Base-by-base conservation (phyloP, 2,113 vertebrate species). In the Ornithorhynchus anatinus region DNA sequence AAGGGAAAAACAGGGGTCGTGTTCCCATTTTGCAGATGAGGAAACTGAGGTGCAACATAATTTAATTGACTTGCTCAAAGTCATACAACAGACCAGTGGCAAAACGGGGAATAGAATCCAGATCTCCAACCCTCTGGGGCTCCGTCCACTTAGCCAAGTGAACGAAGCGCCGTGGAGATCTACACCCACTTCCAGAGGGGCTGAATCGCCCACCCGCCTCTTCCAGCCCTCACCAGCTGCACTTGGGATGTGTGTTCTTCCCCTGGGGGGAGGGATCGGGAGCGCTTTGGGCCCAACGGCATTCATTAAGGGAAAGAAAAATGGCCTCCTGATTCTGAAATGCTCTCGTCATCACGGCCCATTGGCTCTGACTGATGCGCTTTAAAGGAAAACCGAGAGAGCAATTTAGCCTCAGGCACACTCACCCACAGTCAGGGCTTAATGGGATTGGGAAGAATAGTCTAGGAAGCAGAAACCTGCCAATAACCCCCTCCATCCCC, bases 351-450 rank as follows among this genome's bases (percentile, higher is more conserved):
- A 59, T 47, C 64, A 68, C 19, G 66, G 63, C 40, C 33, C 47
- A 72, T 14, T 82, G 59, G 20, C 73, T 42, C 66, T 63, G 78
- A 79, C 3, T 58, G 35, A 52, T 59, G 17, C 20, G 78, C 14
- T 57, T 85, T 81, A 77, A 82, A 80, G 19, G 52, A 65, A 77
- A 77, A 69, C 37, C 61, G 66, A 51, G 84, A 73, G 65, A 77
- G 66, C 51, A 79, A 31, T 4, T 72, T 73, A 45, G 82, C 60
- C 67, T 57, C 43, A n/a, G 7, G 59, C 14, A 75, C 31, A 3
- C 33, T 56, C 15, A 12, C 17, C 15, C 0, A 64, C 15, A 57
- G 17, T 72, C 23, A 65, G 8, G 17, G 16, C 12, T 38, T 62
- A 13, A 43, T 47, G 14, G 6, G 56, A 68, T 68, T 53, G 52